Evolutionary conservation across 2,888 invertebrate genomes (phyloP).

Genomic region (Hemicrepidius hirtus): DNA sequence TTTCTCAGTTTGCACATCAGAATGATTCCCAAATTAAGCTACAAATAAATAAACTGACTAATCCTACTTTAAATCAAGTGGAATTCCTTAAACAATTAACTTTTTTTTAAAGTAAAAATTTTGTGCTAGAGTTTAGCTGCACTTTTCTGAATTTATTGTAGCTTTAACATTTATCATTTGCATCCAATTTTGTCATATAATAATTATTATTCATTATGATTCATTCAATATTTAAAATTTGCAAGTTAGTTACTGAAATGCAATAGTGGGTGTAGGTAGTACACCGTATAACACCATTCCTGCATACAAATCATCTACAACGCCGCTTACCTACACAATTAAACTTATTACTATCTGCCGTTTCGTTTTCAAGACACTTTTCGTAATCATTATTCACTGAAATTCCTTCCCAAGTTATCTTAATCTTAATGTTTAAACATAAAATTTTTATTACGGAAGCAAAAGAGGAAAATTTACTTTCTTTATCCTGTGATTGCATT

Average conservation of each 20-base stretch:
- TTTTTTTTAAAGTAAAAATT: no score
- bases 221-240: conserved; percentile 12
- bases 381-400: conserved; percentile 3
- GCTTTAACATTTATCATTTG: not conserved
- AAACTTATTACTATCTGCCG: conserved; percentile 2
- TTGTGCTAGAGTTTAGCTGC: no score
- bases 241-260: conserved; percentile 17
- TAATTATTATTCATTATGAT: not conserved
- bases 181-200: not conserved
- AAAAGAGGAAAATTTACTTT: not conserved
- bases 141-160: not conserved
- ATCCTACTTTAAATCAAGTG: no score
- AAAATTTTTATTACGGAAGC: not conserved
- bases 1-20: no score
- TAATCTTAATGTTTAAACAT: not conserved
- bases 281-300: conserved; percentile 28
- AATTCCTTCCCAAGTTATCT: conserved; percentile 8
- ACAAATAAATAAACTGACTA: no score
- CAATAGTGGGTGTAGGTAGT: conserved; percentile 20
- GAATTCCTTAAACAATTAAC: no score
- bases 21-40: no score
- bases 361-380: conserved; percentile 14
- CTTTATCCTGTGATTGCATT: not conserved
- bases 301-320: conserved; percentile 25
- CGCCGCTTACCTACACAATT: conserved; percentile 15